A percentile compares a stretch with the other conserved stretches of the same genome.
These are phyloP conservation scores for honey bee (Apis mellifera) DNA, from an alignment of 1,140 invertebrate genomes.

Conservation along the genomic window DNA sequence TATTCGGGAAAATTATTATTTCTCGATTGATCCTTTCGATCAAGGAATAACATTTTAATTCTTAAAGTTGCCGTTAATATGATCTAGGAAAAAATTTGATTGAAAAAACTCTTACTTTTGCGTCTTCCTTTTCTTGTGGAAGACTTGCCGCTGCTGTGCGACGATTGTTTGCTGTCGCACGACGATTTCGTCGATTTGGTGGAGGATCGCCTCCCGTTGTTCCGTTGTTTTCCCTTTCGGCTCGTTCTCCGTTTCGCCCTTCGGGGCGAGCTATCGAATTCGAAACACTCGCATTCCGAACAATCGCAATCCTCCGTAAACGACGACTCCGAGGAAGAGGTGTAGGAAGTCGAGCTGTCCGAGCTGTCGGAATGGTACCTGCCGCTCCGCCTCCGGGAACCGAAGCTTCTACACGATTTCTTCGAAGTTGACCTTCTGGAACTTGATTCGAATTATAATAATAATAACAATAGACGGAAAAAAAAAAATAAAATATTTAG, in stretches of 20 bases:
- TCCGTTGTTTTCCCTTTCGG: background rate
- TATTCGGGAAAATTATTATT: no score
- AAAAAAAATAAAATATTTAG: no score
- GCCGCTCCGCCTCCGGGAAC: background rate
- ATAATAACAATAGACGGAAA: no score
- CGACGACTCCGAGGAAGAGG: background rate
- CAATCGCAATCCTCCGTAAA: slow-evolving; percentile 12
- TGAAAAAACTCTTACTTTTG: background rate
- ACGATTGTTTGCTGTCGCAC: no score
- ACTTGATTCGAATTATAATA: background rate
- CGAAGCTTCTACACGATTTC: background rate
- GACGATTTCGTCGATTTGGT: background rate
- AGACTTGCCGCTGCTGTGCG: background rate
- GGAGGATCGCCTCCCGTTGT: background rate
- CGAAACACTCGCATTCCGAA: background rate
- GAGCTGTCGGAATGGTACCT: background rate
- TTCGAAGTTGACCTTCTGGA: background rate
- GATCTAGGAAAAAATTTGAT: no score
- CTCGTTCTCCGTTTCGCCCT: no score
- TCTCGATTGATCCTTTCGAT: no score
- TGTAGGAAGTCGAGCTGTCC: background rate
- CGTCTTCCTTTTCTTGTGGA: background rate
- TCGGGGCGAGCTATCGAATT: background rate
- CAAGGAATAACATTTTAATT: no score
- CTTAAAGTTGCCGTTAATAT: no score